Evolutionary conservation across 1,140 invertebrate genomes (phyloP), one percentile per base, ranked within the genome.

Genomic region (Psix sp.): DNA sequence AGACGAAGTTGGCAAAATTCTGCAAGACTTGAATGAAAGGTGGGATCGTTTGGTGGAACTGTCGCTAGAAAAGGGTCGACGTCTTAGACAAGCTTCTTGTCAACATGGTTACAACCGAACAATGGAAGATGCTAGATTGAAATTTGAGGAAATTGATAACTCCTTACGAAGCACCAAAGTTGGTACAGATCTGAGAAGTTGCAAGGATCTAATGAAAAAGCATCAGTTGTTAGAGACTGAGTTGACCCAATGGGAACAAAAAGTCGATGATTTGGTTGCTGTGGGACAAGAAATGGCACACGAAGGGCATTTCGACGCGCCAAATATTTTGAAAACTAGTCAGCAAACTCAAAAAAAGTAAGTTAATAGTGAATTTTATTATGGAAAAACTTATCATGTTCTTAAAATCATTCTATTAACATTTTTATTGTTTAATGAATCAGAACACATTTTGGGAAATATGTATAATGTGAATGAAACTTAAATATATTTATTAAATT

Each of bases 271-370:
- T 70, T 87, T 97, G 10, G 90, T 92, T 0, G 88, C 89, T n/a
- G 89, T 92, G 60, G 96, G 96, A 9, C 90, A 94, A 66, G 93
- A 97, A 81, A 94, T 99, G 92, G 94, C 93, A 1, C 92, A 95
- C 24, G 94, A 95, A 65, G 96, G 95, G 13, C 97, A 99, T 87
- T 98, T 98, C 85, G 96, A 98, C 88, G 93, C 94, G 1, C 91
- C 90, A 7, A 93, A 94, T 73, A 98, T 99, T 66, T 87, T 93
- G 66, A 91, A 93, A 42, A 91, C 93, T 67, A 94, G 94, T 71
- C 89, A 93, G 75, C 90, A 91, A 14, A 91, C 96, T 71, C 91
- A 94, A 80, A 89, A 90, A 40, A 92, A 91, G 88, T 89, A 74
- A 71, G 83, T 75, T 35, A 1, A 29, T 24, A 4, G 21, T n/a